Evolutionary conservation across 2,113 vertebrate species (phyloP).

Genomic region (Pollimyrus isidori): DNA sequence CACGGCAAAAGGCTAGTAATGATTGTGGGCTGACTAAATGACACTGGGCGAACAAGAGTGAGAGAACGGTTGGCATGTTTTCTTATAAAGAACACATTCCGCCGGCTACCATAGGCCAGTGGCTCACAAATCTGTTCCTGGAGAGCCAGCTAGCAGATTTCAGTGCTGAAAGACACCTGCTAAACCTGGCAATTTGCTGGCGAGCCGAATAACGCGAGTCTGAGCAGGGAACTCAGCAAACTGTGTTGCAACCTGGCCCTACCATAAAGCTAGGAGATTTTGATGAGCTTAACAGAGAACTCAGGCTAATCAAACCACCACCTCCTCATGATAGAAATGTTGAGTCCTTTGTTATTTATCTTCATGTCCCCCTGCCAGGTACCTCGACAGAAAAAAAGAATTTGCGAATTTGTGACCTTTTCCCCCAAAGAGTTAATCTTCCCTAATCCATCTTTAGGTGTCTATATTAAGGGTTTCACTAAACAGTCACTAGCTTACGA

Average conservation of each 20-base stretch:
- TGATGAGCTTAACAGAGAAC: conserved; percentile 8
- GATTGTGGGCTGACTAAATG: not conserved
- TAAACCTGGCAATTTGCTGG: not conserved
- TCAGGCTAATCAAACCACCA: not conserved
- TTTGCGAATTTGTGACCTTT: conserved; percentile 29
- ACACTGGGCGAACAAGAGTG: not conserved
- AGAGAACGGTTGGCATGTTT: not conserved
- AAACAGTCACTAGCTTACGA: not conserved
- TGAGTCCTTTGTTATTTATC: conserved; percentile 6
- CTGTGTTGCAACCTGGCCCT: not conserved
- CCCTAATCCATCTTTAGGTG: not conserved
- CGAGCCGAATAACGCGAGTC: not conserved
- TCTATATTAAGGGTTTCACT: not conserved
- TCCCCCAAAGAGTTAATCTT: conserved; percentile 10
- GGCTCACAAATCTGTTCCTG: not conserved
- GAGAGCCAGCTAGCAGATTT: not conserved
- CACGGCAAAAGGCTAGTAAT: not conserved
- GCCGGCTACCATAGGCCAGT: not conserved
- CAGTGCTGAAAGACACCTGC: not conserved
- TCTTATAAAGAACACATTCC: not conserved
- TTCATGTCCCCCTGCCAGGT: not conserved
- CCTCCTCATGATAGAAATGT: not conserved
- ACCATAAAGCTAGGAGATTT: not conserved
- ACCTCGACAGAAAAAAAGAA: not conserved
- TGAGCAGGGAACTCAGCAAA: not conserved